These are phyloP conservation scores for Uromys caudimaculatus DNA, from an alignment of 2,797 vertebrate species.

Conservation along the genomic window DNA sequence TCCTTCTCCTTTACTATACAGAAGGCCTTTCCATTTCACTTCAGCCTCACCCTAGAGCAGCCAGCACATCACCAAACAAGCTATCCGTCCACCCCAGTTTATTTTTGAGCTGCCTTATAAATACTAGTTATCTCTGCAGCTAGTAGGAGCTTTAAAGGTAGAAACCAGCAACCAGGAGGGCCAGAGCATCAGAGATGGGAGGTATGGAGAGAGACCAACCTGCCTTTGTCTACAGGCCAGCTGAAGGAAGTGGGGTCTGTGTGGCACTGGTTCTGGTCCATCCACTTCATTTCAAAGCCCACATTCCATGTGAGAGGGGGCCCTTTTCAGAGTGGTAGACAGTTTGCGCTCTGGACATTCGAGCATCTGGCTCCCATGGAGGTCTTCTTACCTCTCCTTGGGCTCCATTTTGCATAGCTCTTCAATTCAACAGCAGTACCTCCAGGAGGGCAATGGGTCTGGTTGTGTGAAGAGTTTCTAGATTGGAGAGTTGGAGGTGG, in stretches of 20 bases:
- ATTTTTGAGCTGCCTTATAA: background rate
- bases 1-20: background rate
- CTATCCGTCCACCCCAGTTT: too few species aligned
- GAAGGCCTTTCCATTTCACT: background rate
- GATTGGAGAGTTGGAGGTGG: background rate
- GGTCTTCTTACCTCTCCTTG: too few species aligned
- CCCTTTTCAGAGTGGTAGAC: background rate
- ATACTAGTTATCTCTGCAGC: too few species aligned
- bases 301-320: background rate
- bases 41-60: background rate
- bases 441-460: background rate
- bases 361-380: background rate
- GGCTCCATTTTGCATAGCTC: background rate
- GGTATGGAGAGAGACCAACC: background rate
- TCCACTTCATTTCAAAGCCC: background rate
- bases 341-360: background rate
- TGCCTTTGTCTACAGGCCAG: background rate
- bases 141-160: background rate
- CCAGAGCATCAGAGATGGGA: background rate
- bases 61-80: too few species aligned
- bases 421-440: background rate
- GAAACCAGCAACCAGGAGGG: background rate
- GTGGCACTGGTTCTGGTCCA: background rate
- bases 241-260: background rate
- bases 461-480: background rate